Evolutionary conservation across 2,888 invertebrate species (phyloP).

Genomic region (Apamea sordens): DNA sequence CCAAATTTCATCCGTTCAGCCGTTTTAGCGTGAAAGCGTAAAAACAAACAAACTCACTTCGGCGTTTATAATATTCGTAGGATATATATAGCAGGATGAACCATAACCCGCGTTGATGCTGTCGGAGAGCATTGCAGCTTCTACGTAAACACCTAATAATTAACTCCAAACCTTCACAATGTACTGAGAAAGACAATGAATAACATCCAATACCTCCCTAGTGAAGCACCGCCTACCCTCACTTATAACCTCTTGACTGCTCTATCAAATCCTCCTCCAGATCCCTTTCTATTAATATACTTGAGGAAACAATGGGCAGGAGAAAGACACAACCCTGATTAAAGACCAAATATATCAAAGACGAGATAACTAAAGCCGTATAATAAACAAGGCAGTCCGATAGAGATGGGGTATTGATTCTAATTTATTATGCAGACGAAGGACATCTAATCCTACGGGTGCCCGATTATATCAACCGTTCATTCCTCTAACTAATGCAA

Average conservation of each 20-base stretch:
- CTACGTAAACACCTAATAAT: constrained; percentile 16
- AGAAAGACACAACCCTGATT: constrained; percentile 60
- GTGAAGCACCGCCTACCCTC: constrained; percentile 37
- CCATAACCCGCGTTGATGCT: background rate
- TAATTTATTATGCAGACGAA: constrained; percentile 80
- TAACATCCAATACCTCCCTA: constrained; percentile 35
- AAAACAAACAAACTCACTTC: background rate
- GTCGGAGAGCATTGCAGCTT: constrained; percentile 12
- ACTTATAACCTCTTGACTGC: constrained; percentile 52
- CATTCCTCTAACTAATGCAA: constrained; percentile 74
- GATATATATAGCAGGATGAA: background rate
- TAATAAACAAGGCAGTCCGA: constrained; percentile 73
- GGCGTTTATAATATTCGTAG: background rate
- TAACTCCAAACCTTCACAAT: constrained; percentile 18
- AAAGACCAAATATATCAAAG: constrained; percentile 61
- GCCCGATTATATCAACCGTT: constrained; percentile 74
- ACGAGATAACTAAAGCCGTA: constrained; percentile 64
- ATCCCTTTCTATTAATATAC: constrained; percentile 56
- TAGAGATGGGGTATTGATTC: constrained; percentile 74
- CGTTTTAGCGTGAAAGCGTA: background rate
- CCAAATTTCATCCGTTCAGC: background rate
- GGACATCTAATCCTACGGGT: constrained; percentile 74
- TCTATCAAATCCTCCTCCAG: constrained; percentile 61
- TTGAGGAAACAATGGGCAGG: constrained; percentile 58
- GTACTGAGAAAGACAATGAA: constrained; percentile 32